Evolutionary conservation across 92 coral and sea anemone species (phyloP), one percentile per base, ranked within the genome.

Genomic region (Umimayanthus chanpuru): DNA sequence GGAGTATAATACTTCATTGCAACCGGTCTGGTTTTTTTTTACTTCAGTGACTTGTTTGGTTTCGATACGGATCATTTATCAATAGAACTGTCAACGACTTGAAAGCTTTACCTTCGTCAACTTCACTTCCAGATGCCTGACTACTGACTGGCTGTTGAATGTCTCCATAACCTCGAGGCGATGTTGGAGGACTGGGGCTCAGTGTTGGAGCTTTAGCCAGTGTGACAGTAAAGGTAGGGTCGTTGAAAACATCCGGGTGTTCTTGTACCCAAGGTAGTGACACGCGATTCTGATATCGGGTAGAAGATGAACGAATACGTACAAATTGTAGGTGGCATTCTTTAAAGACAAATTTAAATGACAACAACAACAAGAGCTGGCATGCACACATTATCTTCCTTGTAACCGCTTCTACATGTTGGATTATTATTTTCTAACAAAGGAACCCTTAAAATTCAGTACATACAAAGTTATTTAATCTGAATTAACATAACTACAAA

Each of bases 191-290:
- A 47, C 85, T 76, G 58, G 82, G 90, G n/a, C 79, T 86, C 30
- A 72, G 79, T 41, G 85, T 23, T 39, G 82, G 49, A 28, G 92
- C 88, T 49, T 81, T 50, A 36, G 86, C 38, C 39, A 77, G 85
- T 58, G 85, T 89, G 65, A 89, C 28, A 30, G 92, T 89, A 77
- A 92, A 92, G 28, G 85, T 78, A 32, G 90, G 89, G 55, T 92
- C 92, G 58, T 74, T 76, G 81, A 94, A 94, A 10, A 94, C 97
- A 66, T 94, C 97, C 0, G 97, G 97, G 49, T 94, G 94, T 26
- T 92, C 97, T 16, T 94, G 90, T 6, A 94, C 97, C 97, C 97
- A 94, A 10, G 97, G 97, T 11, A 94, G 86, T 4, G 92, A 90
- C 2, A 92, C 94, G 14, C 85, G 94, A 65, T 81, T 92, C 94